These are phyloP conservation scores for Passerculus sandwichensis DNA, from an alignment of 2,797 vertebrate genomes.

Conservation along the genomic window DNA sequence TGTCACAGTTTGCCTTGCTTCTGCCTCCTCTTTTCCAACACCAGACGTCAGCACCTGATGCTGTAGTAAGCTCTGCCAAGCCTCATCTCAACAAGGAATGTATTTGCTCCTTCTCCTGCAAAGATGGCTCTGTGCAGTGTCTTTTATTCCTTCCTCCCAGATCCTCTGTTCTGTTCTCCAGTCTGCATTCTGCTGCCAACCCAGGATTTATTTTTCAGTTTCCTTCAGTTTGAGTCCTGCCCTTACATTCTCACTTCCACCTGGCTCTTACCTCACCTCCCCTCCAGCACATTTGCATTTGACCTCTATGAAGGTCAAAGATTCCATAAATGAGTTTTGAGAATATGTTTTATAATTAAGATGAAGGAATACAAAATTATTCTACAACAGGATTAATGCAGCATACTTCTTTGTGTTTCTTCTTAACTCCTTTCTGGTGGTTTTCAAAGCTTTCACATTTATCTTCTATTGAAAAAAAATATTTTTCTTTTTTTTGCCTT, in stretches of 20 bases:
- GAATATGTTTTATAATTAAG: background rate
- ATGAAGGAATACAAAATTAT: background rate
- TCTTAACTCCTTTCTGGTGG: background rate
- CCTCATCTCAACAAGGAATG: slow-evolving; percentile 47
- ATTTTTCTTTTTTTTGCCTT: background rate
- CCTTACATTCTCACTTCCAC: background rate
- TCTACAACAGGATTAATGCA: background rate
- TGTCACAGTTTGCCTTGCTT: slow-evolving; percentile 68
- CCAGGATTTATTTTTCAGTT: slow-evolving; percentile 51
- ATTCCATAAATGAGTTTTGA: slow-evolving; percentile 17
- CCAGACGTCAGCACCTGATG: slow-evolving; percentile 72
- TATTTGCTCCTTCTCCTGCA: slow-evolving; percentile 49
- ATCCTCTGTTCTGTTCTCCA: background rate
- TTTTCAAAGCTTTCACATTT: slow-evolving; percentile 27
- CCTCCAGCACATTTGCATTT: background rate
- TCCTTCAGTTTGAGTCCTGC: background rate
- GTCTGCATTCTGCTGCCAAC: background rate
- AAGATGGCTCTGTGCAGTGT: slow-evolving; percentile 10
- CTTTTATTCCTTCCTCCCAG: background rate
- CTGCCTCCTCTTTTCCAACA: slow-evolving; percentile 62
- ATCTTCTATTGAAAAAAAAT: background rate
- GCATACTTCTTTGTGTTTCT: background rate
- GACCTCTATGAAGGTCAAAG: slow-evolving; percentile 45
- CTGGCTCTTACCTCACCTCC: background rate
- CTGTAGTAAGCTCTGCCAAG: slow-evolving; percentile 54